Evolutionary conservation across 2,113 vertebrate species (phyloP), one percentile per base, ranked within the genome.

Genomic region (Clarias gariepinus): DNA sequence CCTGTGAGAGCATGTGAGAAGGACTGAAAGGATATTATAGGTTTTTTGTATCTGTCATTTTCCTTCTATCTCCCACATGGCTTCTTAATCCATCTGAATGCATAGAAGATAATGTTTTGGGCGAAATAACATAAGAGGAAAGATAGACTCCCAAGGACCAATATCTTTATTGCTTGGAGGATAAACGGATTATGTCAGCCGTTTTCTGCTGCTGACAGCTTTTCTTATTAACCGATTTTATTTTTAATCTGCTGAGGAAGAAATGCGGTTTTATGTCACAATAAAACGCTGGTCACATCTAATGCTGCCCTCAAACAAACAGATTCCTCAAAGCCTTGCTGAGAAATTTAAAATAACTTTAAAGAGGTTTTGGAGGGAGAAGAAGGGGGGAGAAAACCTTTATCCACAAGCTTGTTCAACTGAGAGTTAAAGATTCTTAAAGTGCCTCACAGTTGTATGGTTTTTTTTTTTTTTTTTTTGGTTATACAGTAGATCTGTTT

Each of bases 181-280:
- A 99, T 99, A 99, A 99, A 99, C 98, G 97, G 98, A 99, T 99
- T 99, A 99, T 99, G 97, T 98, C 98, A 98, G 97, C 97, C 98
- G 97, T 99, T 99, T 99, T 99, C 97, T 99, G 97, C 98, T 96
- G 97, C 98, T 99, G 98, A 99, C 98, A 99, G 98, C 98, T 99
- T 99, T 99, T 99, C 98, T 99, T 99, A 99, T 99, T 99, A 99
- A 99, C 97, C 97, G 98, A 98, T 99, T 99, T 99, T 99, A 98
- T 98, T 99, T 99, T 99, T 99, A 99, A 99, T 99, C 98, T 99
- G 97, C 97, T 96, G 95, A 96, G 97, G 98, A 99, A 99, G 98
- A 99, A 99, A 99, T 98, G 97, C 95, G 97, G 98, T 99, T 98
- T 99, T 99, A 98, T 99, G 98, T 99, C 98, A 99, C 98, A 99